phyloP scores from a whole-genome alignment of 1,140 invertebrate species.

The Steinernema khuongi region DNA sequence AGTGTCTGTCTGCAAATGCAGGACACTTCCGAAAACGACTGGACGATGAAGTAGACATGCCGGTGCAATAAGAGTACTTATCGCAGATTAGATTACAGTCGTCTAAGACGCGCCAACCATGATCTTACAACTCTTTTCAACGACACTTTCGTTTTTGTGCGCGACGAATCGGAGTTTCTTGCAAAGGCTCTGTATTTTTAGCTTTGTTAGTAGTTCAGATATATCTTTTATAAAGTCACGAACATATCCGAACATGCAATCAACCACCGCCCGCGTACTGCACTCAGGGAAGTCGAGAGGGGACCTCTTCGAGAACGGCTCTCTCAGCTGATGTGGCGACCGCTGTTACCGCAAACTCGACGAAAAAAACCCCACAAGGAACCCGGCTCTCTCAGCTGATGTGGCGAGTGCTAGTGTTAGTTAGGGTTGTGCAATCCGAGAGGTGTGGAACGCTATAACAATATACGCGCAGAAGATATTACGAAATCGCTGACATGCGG shows the following conservation, averaged over 20 bases:
- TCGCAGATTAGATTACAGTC: conserved; percentile 11
- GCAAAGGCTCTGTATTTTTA: not conserved
- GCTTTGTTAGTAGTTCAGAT: conserved; percentile 4
- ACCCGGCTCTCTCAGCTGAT: no score
- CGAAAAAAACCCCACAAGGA: no score
- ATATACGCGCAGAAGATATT: no score
- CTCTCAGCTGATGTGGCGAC: no score
- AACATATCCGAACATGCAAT: not conserved
- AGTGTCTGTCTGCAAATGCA: not conserved
- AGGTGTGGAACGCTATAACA: no score
- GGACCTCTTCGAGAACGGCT: not conserved
- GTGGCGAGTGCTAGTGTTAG: no score
- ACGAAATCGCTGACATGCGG: not conserved
- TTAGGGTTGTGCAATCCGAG: no score
- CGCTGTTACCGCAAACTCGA: no score
- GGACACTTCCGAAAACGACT: not conserved
- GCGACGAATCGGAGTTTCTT: not conserved
- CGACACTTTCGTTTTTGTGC: not conserved
- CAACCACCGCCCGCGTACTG: not conserved
- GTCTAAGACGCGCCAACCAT: not conserved
- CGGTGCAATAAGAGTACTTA: not conserved
- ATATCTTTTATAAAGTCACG: not conserved
- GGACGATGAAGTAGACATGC: not conserved
- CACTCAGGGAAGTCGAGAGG: conserved; percentile 5
- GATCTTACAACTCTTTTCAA: not conserved